These are phyloP conservation scores for Autographa gamma DNA, from an alignment of 2,888 invertebrate genomes.

Conservation along the genomic window DNA sequence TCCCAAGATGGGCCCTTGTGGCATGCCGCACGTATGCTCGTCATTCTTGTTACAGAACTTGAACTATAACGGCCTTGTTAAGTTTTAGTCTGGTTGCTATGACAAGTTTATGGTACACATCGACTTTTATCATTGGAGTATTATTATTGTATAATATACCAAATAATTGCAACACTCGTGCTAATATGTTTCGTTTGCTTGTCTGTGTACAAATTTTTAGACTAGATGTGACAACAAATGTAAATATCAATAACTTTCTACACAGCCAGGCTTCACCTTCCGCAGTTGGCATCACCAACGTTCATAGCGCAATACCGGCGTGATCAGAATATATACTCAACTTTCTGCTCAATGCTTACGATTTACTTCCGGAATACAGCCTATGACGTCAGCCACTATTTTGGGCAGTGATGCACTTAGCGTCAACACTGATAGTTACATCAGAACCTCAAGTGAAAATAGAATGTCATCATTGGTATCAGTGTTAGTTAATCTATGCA, in stretches of 20 bases:
- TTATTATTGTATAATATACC: not conserved
- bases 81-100: not conserved
- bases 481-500: slow-evolving; percentile 41
- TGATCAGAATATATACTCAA: slow-evolving; percentile 61
- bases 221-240: not conserved
- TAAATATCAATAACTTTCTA: slow-evolving; percentile 46
- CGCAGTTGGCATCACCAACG: slow-evolving; percentile 49
- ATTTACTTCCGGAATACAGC: slow-evolving; percentile 65
- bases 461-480: slow-evolving; percentile 49
- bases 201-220: not conserved
- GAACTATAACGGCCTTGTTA: not conserved
- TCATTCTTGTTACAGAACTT: slow-evolving; percentile 19
- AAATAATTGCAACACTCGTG: not conserved
- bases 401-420: slow-evolving; percentile 57
- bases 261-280: slow-evolving; percentile 24
- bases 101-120: not conserved
- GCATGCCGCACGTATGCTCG: slow-evolving; percentile 14
- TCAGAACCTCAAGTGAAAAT: slow-evolving; percentile 37
- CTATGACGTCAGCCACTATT: slow-evolving; percentile 55
- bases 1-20: slow-evolving; percentile 35
- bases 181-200: not conserved
- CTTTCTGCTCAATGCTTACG: slow-evolving; percentile 60
- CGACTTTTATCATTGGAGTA: not conserved
- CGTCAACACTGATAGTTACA: slow-evolving; percentile 36
- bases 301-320: slow-evolving; percentile 40